Evolutionary conservation across 2,113 vertebrate species (phyloP).

Genomic region (Scortum barcoo): DNA sequence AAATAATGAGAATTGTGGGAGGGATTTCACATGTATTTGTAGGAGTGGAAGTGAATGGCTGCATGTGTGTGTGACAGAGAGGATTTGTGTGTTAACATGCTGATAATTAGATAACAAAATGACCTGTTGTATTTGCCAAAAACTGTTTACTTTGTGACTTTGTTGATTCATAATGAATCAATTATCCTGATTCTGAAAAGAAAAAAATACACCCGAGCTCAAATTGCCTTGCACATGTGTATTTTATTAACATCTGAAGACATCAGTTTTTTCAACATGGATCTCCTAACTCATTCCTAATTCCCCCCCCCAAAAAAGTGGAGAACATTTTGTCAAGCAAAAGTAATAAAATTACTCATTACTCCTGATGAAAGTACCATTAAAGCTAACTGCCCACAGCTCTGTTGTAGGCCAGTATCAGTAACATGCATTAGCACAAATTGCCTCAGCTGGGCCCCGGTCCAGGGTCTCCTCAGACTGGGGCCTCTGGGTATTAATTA

Average conservation of each 20-base stretch:
- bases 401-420: neutral
- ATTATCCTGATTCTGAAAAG: no score
- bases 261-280: no score
- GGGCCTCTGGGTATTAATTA: slow-evolving; percentile 45
- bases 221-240: no score
- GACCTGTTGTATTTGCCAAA: no score
- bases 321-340: neutral
- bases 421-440: neutral
- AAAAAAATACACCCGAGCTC: no score
- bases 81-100: neutral
- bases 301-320: no score
- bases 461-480: neutral
- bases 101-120: neutral
- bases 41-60: no score
- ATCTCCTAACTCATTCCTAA: no score
- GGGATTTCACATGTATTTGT: neutral
- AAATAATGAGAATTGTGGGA: neutral
- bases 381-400: neutral
- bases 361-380: neutral
- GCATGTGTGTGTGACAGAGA: neutral
- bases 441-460: neutral
- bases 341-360: neutral
- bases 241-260: no score
- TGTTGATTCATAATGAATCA: no score
- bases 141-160: no score